A percentile compares a stretch with the other conserved stretches of the same genome.
Evolutionary conservation across 2,888 invertebrate genomes (phyloP).

Genomic region (Tortrix viridana): DNA sequence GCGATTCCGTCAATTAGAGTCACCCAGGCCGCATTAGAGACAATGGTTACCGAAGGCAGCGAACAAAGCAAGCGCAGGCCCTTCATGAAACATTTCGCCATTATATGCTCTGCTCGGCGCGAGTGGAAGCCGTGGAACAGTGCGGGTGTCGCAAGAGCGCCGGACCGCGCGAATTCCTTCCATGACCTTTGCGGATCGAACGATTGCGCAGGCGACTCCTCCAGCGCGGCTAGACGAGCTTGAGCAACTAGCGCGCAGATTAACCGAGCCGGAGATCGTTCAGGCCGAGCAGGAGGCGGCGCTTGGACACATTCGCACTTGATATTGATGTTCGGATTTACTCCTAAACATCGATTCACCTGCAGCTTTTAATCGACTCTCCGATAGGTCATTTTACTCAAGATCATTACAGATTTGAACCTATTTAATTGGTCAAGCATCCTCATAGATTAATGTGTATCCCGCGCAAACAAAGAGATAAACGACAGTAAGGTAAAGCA

Average conservation of each 20-base stretch:
- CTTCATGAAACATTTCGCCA: slow-evolving; percentile 38
- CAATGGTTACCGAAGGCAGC: slow-evolving; percentile 12
- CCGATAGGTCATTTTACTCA: too few relatives aligned
- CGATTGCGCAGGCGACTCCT: slow-evolving; percentile 79
- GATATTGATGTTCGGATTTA: neutral
- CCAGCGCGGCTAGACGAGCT: slow-evolving; percentile 75
- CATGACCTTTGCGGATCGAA: slow-evolving; percentile 82
- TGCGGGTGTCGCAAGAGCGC: slow-evolving; percentile 70
- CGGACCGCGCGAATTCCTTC: slow-evolving; percentile 83
- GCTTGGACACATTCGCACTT: neutral
- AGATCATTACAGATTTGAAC: too few relatives aligned
- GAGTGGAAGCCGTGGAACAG: slow-evolving; percentile 35
- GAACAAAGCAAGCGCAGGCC: slow-evolving; percentile 29
- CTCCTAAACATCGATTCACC: neutral
- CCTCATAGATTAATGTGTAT: too few relatives aligned
- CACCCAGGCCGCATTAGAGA: slow-evolving; percentile 10
- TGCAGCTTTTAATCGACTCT: neutral
- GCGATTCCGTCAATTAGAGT: slow-evolving; percentile 13
- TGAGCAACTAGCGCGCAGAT: slow-evolving; percentile 76
- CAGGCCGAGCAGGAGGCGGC: slow-evolving; percentile 37
- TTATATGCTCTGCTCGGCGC: slow-evolving; percentile 27
- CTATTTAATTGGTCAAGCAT: too few relatives aligned
- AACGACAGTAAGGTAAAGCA: too few relatives aligned
- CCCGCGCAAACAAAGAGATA: too few relatives aligned
- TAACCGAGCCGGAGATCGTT: slow-evolving; percentile 58